phyloP scores from a whole-genome alignment of 2,113 vertebrate genomes.

The Lasiurus cinereus region DNA sequence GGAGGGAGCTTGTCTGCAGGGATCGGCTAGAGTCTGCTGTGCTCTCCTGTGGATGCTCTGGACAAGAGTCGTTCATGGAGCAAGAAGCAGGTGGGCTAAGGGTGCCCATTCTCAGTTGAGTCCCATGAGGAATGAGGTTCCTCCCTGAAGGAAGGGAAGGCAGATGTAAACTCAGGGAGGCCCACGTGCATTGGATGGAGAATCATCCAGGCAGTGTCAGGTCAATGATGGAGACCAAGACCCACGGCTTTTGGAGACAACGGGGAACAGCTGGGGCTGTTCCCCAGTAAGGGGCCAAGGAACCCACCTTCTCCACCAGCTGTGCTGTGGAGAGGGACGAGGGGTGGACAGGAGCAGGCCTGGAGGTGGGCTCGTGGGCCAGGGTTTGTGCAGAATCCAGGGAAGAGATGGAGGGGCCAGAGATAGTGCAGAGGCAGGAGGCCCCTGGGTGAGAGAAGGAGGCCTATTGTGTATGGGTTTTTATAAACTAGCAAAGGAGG shows the following conservation, averaged over 20 bases:
- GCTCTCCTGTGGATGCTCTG: neutral
- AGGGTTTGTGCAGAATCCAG: neutral
- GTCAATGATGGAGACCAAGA: neutral
- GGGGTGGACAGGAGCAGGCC: neutral
- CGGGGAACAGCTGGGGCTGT: neutral
- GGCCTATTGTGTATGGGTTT: neutral
- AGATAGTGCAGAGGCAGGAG: accelerated
- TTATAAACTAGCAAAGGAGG: neutral
- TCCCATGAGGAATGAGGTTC: neutral
- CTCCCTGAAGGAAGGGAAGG: neutral
- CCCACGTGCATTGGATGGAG: accelerated
- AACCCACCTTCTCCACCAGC: too few species aligned
- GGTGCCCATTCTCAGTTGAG: neutral
- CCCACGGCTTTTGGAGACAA: neutral
- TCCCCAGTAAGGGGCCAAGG: neutral
- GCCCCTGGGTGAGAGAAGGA: neutral
- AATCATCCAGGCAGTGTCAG: neutral
- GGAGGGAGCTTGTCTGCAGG: neutral
- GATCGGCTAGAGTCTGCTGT: too few species aligned
- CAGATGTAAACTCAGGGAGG: neutral
- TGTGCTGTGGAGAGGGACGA: neutral
- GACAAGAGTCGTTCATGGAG: neutral
- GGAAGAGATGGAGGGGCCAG: neutral
- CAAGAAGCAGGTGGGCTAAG: neutral
- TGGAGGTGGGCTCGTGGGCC: too few species aligned